A percentile compares a stretch with the other conserved stretches of the same genome.
Evolutionary conservation across 2,113 vertebrate genomes (phyloP).

Genomic region (Catharus fuscescens): DNA sequence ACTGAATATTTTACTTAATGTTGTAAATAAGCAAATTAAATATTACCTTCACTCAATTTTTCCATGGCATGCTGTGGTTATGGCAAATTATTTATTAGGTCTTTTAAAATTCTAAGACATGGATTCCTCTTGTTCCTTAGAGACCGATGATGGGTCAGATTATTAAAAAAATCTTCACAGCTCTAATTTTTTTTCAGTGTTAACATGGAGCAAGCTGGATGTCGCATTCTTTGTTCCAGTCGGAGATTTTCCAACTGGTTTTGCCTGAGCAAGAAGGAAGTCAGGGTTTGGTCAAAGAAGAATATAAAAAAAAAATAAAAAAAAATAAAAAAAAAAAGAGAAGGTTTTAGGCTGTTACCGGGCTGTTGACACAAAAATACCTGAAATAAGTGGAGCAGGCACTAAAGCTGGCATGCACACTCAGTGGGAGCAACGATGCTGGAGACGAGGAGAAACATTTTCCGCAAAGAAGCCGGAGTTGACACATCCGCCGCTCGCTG

Average conservation of each 20-base stretch:
- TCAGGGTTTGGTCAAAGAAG: background rate
- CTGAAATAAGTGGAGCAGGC: conserved; percentile 51
- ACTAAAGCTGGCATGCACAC: conserved; percentile 20
- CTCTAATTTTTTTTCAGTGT: background rate
- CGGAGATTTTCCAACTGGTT: background rate
- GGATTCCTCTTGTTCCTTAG: background rate
- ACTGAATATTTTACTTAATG: background rate
- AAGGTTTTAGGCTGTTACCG: background rate
- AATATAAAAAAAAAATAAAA: background rate
- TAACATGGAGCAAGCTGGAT: background rate
- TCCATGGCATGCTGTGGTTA: conserved; percentile 20
- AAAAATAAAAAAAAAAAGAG: background rate
- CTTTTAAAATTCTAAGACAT: conserved; percentile 51
- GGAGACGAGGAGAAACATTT: conserved; percentile 34
- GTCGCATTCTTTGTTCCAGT: background rate
- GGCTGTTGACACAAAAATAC: conserved; percentile 5
- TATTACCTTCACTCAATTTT: background rate
- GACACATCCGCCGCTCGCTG: conserved; percentile 12
- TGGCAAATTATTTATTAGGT: conserved; percentile 55
- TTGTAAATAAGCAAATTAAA: conserved; percentile 42
- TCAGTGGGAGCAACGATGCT: conserved; percentile 7
- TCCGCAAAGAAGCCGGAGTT: conserved; percentile 22
- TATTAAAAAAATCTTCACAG: conserved; percentile 5
- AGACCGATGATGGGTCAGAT: background rate
- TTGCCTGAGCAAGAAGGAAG: background rate